A percentile compares a stretch with the other conserved stretches of the same genome.
These are phyloP conservation scores for Chinchilla lanigera DNA, from an alignment of 2,113 vertebrate genomes.

Conservation along the genomic window DNA sequence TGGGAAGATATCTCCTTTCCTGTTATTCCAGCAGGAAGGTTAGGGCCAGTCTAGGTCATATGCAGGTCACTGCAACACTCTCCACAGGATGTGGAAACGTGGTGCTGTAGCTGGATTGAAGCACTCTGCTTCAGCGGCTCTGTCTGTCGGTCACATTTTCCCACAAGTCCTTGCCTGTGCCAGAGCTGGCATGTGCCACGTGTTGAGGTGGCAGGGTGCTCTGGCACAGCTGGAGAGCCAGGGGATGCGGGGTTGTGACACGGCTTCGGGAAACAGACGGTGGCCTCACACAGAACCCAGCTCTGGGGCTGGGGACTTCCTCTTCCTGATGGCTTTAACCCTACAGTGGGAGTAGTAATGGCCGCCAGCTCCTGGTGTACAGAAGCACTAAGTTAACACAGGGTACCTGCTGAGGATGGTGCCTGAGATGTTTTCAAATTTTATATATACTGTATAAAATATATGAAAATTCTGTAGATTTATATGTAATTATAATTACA, in stretches of 20 bases:
- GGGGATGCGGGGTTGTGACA: neutral
- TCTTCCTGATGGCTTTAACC: neutral
- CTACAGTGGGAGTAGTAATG: neutral
- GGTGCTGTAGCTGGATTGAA: neutral
- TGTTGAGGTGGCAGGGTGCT: neutral
- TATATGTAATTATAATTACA: neutral
- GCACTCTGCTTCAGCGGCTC: neutral
- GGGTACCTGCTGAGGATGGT: neutral
- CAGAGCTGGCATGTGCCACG: neutral
- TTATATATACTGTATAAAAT: neutral
- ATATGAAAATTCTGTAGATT: neutral
- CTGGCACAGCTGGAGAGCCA: neutral
- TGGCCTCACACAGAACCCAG: neutral
- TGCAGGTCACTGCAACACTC: neutral
- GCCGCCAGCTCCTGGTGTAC: neutral
- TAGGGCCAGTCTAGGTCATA: neutral
- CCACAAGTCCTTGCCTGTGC: neutral
- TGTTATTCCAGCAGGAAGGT: neutral
- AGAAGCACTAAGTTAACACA: neutral
- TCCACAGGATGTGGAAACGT: neutral
- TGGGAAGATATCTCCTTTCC: neutral
- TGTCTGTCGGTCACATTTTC: neutral
- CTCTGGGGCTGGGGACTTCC: neutral
- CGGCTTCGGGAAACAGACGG: neutral
- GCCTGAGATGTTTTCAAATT: neutral